Percentiles rank a stretch among this genome's conserved stretches.
These are phyloP conservation scores for Rhynchophorus ferrugineus DNA, from an alignment of 1,140 invertebrate genomes.

Conservation along the genomic window DNA sequence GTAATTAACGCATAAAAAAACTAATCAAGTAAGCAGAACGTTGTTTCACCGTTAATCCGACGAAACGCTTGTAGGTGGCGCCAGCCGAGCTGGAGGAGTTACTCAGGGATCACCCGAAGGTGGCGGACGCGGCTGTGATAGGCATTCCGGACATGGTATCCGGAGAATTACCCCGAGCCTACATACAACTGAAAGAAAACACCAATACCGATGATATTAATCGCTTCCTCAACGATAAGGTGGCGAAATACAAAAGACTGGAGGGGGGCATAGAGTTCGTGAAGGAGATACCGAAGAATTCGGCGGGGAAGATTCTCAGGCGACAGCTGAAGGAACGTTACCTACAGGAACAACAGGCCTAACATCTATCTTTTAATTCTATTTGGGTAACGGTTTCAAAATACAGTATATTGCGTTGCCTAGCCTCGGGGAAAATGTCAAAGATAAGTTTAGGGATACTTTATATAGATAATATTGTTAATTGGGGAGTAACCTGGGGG, in stretches of 20 bases:
- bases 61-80: constrained; percentile 69
- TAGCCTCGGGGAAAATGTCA: too few species aligned
- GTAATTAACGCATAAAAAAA: too few species aligned
- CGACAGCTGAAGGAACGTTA: constrained; percentile 40
- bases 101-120: constrained; percentile 64
- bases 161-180: constrained; percentile 73
- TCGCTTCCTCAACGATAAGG: constrained; percentile 40
- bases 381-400: too few species aligned
- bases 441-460: too few species aligned
- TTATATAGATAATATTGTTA: too few species aligned
- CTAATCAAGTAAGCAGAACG: too few species aligned
- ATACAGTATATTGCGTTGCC: too few species aligned
- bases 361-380: background rate
- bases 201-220: constrained; percentile 49
- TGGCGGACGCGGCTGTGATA: constrained; percentile 75
- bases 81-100: constrained; percentile 83
- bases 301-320: constrained; percentile 60
- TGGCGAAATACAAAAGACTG: constrained; percentile 41
- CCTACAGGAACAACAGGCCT: background rate
- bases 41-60: too few species aligned
- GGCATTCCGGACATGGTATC: constrained; percentile 62
- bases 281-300: constrained; percentile 54
- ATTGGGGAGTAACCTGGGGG: too few species aligned
- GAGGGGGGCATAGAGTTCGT: constrained; percentile 48
- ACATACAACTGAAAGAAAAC: constrained; percentile 53